Evolutionary conservation across 2,113 vertebrate species (phyloP), one percentile per base, ranked within the genome.

Genomic region (Egretta garzetta): DNA sequence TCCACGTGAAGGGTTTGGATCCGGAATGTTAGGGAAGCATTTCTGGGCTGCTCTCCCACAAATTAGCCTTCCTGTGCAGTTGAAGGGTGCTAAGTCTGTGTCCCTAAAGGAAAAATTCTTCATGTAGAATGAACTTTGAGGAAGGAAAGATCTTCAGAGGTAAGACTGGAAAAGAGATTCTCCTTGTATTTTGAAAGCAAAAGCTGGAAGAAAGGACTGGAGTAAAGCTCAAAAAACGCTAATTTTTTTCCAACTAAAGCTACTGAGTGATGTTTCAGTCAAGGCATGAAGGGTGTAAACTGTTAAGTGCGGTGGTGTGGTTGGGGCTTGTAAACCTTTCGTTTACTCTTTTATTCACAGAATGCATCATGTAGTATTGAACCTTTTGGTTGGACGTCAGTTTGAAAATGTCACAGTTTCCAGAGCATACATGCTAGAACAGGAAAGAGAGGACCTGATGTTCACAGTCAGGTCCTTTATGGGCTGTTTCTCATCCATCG

Each of bases 401-500:
- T 58, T 85, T 35, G 60, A 37, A 86, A 66, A 56, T 27, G 6
- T 64, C 58, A 10, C 52, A 0, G 13, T 75, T 79, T 76, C 53
- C 43, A 12, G 76, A 41, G 55, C 52, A 20, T 37, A n/a, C 70
- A 35, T 58, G 20, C 60, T 13, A 0, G 4, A 15, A 52, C 20
- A 24, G 47, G 55, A 15, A 49, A n/a, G 19, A 24, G 21, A 33
- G 49, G 22, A 24, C 58, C n/a, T 77, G 52, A 5, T 50, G 35
- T 52, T 47, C 35, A 4, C 24, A 32, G 47, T 18, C 55, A 27
- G 33, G 56, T 58, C 26, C 47, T 58, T 33, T 13, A 13, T 0
- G 2, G 9, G n/a, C 63, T 45, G 15, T 26, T 62, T 41, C 71
- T 83, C 1, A 1, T 47, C n/a, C 14, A 0, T 4, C 0, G 20